A percentile compares a stretch with the other conserved stretches of the same genome.
Evolutionary conservation across 1,140 invertebrate genomes (phyloP).

Genomic region (Pseudomyrmex gracilis): DNA sequence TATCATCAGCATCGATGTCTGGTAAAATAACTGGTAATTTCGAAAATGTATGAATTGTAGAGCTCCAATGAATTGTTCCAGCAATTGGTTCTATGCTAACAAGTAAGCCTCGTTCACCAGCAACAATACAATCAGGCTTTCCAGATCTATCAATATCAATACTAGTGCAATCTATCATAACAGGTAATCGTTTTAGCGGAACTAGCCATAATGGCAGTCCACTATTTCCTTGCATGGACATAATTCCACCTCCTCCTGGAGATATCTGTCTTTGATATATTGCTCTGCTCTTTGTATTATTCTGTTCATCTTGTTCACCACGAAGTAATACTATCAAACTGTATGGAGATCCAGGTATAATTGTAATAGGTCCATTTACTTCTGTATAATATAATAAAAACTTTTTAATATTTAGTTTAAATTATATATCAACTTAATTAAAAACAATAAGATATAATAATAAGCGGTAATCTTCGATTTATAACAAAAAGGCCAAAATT

Average conservation of each 20-base stretch:
- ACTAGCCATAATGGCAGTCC: slow-evolving; percentile 88
- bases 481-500: too few species aligned
- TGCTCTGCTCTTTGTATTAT: slow-evolving; percentile 84
- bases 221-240: slow-evolving; percentile 85
- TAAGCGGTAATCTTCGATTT: too few species aligned
- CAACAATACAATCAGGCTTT: slow-evolving; percentile 90
- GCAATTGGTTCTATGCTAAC: slow-evolving; percentile 89
- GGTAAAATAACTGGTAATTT: slow-evolving; percentile 90
- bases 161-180: slow-evolving; percentile 89
- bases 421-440: slow-evolving; percentile 39
- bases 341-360: slow-evolving; percentile 87
- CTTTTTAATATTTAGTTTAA: too few species aligned
- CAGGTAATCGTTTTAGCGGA: slow-evolving; percentile 88
- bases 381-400: slow-evolving; percentile 79
- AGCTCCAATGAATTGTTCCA: slow-evolving; percentile 89
- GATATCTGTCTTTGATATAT: slow-evolving; percentile 76
- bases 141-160: slow-evolving; percentile 90
- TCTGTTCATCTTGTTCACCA: slow-evolving; percentile 86
- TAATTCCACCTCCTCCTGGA: slow-evolving; percentile 84
- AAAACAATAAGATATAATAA: background rate
- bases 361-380: slow-evolving; percentile 89
- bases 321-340: slow-evolving; percentile 90
- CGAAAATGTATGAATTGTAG: slow-evolving; percentile 84
- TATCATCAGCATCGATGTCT: slow-evolving; percentile 90
- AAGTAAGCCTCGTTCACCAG: slow-evolving; percentile 89